Conservation (phyloP, 2,113 vertebrate genomes). For the Jaculus jaculus region DNA sequence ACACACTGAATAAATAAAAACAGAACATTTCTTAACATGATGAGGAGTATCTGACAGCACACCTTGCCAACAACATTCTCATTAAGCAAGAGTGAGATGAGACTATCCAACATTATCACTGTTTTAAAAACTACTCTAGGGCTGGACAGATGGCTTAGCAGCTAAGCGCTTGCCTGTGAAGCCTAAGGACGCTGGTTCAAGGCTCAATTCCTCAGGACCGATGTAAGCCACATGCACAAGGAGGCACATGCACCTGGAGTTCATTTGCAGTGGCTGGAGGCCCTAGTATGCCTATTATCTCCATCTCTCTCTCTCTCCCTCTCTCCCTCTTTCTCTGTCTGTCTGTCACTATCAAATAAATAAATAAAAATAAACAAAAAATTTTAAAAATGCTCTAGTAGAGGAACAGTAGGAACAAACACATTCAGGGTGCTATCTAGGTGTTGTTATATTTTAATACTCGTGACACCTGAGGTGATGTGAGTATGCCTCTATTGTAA, state of each 20-base stretch:
- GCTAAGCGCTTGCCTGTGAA: no score
- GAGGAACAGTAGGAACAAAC: neutral
- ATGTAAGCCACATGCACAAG: no score
- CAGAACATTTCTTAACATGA: neutral
- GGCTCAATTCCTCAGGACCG: no score
- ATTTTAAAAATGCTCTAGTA: neutral
- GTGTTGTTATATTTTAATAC: neutral
- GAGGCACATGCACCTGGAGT: no score
- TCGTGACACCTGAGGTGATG: neutral
- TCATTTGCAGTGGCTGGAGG: no score
- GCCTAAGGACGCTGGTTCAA: no score
- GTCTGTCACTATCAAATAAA: no score
- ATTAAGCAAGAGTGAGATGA: neutral
- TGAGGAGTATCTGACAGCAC: neutral
- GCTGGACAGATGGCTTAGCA: no score
- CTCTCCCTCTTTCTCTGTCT: no score
- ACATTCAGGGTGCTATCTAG: neutral
- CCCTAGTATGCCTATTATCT: no score
- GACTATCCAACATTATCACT: neutral
- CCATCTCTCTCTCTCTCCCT: no score
- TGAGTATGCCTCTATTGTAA: neutral
- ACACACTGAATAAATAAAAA: slow-evolving; percentile 32
- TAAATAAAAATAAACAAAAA: no score
- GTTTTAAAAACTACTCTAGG: slow-evolving; percentile 4
- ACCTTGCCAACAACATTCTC: neutral